Evolutionary conservation across 2,888 invertebrate genomes (phyloP).

Genomic region (Ormyrus thymus): DNA sequence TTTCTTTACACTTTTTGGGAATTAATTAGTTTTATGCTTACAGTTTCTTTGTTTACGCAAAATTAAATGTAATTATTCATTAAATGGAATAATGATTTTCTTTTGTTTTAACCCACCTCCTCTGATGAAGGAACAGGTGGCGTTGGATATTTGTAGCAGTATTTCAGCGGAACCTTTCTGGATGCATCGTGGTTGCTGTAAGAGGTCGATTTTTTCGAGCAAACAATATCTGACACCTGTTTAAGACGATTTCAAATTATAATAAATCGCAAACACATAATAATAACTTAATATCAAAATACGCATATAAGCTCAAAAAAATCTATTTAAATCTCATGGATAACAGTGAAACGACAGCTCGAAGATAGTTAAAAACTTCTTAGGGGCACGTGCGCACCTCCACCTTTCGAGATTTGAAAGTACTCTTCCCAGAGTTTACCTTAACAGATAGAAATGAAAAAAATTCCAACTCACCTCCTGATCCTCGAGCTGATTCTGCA

Average conservation of each 20-base stretch:
- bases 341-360: too few species aligned
- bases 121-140: constrained; percentile 37
- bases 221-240: constrained; percentile 71
- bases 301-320: too few species aligned
- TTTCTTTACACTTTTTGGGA: not conserved
- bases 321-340: too few species aligned
- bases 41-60: not conserved
- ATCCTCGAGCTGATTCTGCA: constrained; percentile 63
- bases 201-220: constrained; percentile 59
- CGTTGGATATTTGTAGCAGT: constrained; percentile 43
- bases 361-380: too few species aligned
- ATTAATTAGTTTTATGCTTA: not conserved
- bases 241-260: too few species aligned
- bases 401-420: too few species aligned
- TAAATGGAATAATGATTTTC: not conserved
- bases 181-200: constrained; percentile 38
- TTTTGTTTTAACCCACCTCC: constrained; percentile 1
- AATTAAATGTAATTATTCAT: not conserved
- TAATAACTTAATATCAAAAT: too few species aligned
- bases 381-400: too few species aligned
- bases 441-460: constrained; percentile 29
- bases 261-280: too few species aligned
- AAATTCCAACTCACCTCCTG: constrained; percentile 66
- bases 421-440: too few species aligned
- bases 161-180: constrained; percentile 43